Conservation (phyloP, 2,888 invertebrate species). For the Aphrophora alni region DNA sequence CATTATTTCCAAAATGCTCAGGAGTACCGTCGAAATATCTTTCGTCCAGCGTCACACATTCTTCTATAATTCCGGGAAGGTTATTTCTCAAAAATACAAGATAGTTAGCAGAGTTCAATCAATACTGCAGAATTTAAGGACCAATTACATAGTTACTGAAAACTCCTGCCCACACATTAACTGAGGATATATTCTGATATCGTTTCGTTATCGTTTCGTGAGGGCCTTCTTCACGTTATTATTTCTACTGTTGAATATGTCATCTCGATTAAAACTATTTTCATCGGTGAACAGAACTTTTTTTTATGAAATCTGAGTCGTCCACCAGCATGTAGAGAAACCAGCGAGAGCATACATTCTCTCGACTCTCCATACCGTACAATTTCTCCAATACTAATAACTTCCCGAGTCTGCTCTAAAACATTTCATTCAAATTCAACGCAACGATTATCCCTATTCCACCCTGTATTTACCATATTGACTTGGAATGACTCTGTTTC, state of each 20-base stretch:
- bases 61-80: not conserved
- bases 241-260: not conserved
- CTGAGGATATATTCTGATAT: not conserved
- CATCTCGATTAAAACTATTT: not conserved
- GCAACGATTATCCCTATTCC: not conserved
- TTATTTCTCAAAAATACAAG: not conserved
- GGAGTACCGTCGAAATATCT: not conserved
- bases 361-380: not conserved
- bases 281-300: too few relatives aligned
- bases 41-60: not conserved
- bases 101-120: not conserved
- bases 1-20: slow-evolving; percentile 4
- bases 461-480: too few relatives aligned
- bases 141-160: not conserved
- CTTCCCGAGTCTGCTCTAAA: not conserved
- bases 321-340: too few relatives aligned
- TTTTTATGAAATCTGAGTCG: too few relatives aligned
- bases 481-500: too few relatives aligned
- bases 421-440: not conserved
- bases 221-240: too few relatives aligned
- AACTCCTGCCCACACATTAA: not conserved
- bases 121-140: not conserved
- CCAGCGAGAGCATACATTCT: not conserved
- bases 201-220: not conserved
- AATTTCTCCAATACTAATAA: not conserved